Evolutionary conservation across 2,888 invertebrate genomes (phyloP), one percentile per base, ranked within the genome.

Genomic region (Apotomis turbidana): DNA sequence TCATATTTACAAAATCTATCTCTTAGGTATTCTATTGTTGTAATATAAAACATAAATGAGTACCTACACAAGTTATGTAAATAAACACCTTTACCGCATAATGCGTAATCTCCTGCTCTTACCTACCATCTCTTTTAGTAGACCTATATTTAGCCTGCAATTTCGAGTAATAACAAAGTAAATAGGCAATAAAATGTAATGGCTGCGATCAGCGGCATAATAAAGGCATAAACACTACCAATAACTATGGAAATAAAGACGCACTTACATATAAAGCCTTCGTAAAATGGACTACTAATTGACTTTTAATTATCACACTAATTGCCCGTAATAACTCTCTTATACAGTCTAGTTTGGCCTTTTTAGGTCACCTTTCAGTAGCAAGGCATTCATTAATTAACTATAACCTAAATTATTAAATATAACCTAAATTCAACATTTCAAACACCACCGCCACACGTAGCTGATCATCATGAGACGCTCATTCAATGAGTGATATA

Each of bases 161-260:
- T 61, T n/a, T 27, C 12, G 15, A n/a, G 8, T 27, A 12, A 27
- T 38, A 64, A 54, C 54, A 44, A 44, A 12, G 12, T 5, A 49
- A 55, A 55, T 51, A 38, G 62, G 15, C 64, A 27, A 46, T 64
- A 46, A 64, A 55, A 5, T n/a, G 12, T 55, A 55, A 64, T 12
- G 12, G 55, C 55, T n/a, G 27, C 49, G 9, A 49, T 44, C 9
- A 10, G 8, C 46, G 3, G 64, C 55, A 66, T 66, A 66, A 66
- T 66, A 57, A 66, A 55, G 15, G 15, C 36, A 55, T 64, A 64
- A 58, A 44, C 52, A 54, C 54, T 44, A 54, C 10, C 41, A 52
- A 52, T 13, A 64, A 15, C 15, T 41, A 41, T 54, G 54, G 15
- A 54, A 64, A 64, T 64, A 54, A 64, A 64, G 41, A 12, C 54